Conservation (phyloP, 2,888 invertebrate genomes). For the Volucella zonaria region DNA sequence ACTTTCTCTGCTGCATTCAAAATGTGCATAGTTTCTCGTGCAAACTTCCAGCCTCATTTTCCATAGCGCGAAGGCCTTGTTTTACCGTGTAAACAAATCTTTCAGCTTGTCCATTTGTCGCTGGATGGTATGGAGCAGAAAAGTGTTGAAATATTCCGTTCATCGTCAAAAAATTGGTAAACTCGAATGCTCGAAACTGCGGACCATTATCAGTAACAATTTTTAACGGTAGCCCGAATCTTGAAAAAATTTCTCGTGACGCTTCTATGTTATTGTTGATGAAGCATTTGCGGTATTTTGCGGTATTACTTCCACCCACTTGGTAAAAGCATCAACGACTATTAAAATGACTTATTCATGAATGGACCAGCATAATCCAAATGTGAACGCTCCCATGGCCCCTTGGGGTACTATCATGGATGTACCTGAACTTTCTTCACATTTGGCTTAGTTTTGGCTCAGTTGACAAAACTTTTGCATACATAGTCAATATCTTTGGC, state of each 20-base stretch:
- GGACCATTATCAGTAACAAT: too few species aligned
- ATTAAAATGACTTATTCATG: conserved; percentile 19
- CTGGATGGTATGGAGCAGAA: too few species aligned
- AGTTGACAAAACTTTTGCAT: conserved; percentile 1
- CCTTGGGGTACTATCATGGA: not conserved
- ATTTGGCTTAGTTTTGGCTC: conserved; percentile 17
- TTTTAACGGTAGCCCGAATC: conserved; percentile 13
- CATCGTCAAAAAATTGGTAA: too few species aligned
- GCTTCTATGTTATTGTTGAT: conserved; percentile 19
- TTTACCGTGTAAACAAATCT: too few species aligned
- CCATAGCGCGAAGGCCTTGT: too few species aligned
- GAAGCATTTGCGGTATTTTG: not conserved
- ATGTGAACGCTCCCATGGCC: conserved; percentile 22
- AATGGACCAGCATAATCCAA: conserved; percentile 26
- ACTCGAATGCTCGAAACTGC: too few species aligned
- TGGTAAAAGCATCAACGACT: conserved; percentile 43
- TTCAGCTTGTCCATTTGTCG: too few species aligned
- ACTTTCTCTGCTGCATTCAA: too few species aligned
- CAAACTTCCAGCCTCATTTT: too few species aligned
- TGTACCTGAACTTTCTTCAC: not conserved
- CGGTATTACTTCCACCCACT: conserved; percentile 48
- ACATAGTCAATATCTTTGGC: not conserved
- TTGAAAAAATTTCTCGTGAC: conserved; percentile 33
- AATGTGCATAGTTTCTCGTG: too few species aligned
- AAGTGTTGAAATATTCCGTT: too few species aligned